Evolutionary conservation across 2,797 vertebrate species (phyloP).

Genomic region (Hydrocynus forskahlii): DNA sequence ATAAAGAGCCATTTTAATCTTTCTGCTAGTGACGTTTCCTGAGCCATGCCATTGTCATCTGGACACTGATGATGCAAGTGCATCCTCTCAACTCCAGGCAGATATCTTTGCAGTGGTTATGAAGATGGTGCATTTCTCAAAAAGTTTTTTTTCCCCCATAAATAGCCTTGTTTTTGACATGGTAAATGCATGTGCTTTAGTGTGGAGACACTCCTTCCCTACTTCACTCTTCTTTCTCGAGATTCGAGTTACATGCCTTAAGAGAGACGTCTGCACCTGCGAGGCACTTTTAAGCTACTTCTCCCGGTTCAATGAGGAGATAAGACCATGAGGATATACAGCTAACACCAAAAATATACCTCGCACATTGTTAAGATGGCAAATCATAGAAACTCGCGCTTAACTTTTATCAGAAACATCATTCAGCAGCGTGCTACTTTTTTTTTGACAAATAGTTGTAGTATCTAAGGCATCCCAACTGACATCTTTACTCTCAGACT

Average conservation of each 20-base stretch:
- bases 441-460: conserved; percentile 31
- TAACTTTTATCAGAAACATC: conserved; percentile 27
- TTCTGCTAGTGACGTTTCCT: not conserved
- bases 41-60: not conserved
- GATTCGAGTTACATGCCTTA: not conserved
- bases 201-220: not conserved
- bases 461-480: conserved; percentile 47
- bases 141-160: not conserved
- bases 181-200: not conserved
- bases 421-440: conserved; percentile 15
- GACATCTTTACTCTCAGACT: conserved; percentile 36
- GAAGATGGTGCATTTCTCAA: not conserved
- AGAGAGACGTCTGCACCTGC: not conserved
- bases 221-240: not conserved
- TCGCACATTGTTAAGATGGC: not conserved
- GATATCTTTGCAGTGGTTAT: not conserved
- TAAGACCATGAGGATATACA: not conserved
- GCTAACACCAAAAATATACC: not conserved
- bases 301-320: not conserved
- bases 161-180: not conserved
- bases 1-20: not conserved
- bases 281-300: conserved; percentile 1
- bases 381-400: conserved; percentile 29
- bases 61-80: not conserved
- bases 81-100: not conserved